Conservation (phyloP, 2,888 invertebrate species). For the Hydraecia micacea region DNA sequence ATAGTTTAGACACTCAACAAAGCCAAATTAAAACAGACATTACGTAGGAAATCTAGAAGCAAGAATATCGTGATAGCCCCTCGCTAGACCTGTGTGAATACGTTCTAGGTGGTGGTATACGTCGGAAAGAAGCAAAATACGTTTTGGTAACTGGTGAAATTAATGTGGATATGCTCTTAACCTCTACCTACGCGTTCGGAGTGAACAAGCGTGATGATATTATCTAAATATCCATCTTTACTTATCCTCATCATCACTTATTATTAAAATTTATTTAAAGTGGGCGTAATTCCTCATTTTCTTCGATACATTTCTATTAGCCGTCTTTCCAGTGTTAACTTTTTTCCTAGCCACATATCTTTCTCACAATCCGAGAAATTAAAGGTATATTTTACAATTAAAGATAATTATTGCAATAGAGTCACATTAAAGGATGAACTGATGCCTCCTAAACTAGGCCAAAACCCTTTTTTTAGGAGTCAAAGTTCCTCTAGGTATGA, state of each 20-base stretch:
- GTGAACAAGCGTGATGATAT: background rate
- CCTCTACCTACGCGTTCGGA: background rate
- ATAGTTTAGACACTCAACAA: background rate
- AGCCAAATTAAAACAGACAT: conserved; percentile 11
- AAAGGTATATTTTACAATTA: too few relatives aligned
- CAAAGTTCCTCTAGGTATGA: too few relatives aligned
- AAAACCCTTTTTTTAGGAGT: too few relatives aligned
- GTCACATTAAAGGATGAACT: too few relatives aligned
- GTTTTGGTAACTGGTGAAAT: conserved; percentile 53
- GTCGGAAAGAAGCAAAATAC: conserved; percentile 76
- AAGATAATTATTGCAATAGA: too few relatives aligned
- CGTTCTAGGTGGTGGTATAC: conserved; percentile 71
- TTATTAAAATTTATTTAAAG: background rate
- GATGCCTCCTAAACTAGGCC: too few relatives aligned
- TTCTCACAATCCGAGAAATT: background rate
- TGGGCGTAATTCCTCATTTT: background rate
- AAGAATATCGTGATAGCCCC: conserved; percentile 69
- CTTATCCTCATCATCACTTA: background rate
- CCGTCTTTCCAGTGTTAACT: too few relatives aligned
- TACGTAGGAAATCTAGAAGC: conserved; percentile 71
- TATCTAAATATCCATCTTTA: background rate
- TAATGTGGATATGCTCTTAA: too few relatives aligned
- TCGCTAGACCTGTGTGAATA: conserved; percentile 59
- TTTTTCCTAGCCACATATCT: background rate
- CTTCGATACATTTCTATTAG: background rate